Evolutionary conservation across 2,113 vertebrate genomes (phyloP).

Genomic region (Lathamus discolor): DNA sequence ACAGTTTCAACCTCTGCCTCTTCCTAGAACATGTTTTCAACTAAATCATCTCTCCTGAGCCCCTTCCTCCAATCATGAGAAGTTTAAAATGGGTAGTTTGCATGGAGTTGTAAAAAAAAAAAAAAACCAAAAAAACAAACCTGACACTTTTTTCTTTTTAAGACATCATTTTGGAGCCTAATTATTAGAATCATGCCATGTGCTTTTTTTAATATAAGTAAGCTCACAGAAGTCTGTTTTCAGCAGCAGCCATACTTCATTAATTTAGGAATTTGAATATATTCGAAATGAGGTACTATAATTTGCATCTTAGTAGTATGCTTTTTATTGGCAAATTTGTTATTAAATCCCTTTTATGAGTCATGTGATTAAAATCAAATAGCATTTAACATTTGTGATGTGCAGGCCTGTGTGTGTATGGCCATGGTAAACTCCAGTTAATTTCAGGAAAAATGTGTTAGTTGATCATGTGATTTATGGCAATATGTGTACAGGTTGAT

Average conservation of each 20-base stretch:
- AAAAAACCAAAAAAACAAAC: not conserved
- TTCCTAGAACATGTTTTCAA: not conserved
- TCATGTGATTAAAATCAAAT: constrained; percentile 18
- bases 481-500: not conserved
- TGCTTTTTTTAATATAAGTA: not conserved
- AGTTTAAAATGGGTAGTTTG: not conserved
- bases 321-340: constrained; percentile 35
- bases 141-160: not conserved
- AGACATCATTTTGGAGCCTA: not conserved
- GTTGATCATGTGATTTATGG: not conserved
- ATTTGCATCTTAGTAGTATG: not conserved
- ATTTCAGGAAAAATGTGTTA: not conserved
- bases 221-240: not conserved
- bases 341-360: constrained; percentile 40
- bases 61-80: not conserved
- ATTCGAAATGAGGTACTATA: not conserved
- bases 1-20: not conserved
- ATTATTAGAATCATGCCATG: not conserved
- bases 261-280: constrained; percentile 9
- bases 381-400: not conserved
- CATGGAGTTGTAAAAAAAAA: not conserved
- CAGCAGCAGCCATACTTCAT: not conserved
- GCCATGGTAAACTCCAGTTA: not conserved
- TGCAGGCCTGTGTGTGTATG: not conserved
- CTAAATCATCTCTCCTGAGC: not conserved